These are phyloP conservation scores for Ptiloglossa arizonensis DNA, from an alignment of 1,140 invertebrate species.

Conservation along the genomic window DNA sequence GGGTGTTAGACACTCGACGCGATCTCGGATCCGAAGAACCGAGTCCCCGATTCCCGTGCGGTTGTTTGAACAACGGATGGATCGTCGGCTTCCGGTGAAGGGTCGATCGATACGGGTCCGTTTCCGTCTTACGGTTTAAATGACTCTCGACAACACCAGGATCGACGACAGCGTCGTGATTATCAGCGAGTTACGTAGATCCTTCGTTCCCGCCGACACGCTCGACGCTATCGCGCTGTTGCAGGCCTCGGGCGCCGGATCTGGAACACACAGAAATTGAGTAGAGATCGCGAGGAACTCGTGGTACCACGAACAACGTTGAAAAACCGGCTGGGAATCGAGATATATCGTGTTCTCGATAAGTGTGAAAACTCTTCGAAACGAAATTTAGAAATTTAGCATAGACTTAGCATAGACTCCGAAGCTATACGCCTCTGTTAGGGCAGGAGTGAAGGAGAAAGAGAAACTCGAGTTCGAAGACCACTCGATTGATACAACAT, in stretches of 20 bases:
- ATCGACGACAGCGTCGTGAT: slow-evolving; percentile 48
- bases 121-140: slow-evolving; percentile 53
- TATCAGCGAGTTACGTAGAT: slow-evolving; percentile 41
- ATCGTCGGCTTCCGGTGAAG: slow-evolving; percentile 44
- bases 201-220: slow-evolving; percentile 79
- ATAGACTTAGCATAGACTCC: too few species aligned
- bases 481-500: too few species aligned
- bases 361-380: too few species aligned
- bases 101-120: slow-evolving; percentile 44
- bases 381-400: too few species aligned
- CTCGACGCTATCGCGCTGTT: slow-evolving; percentile 83
- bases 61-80: slow-evolving; percentile 34
- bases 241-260: slow-evolving; percentile 82
- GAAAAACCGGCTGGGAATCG: not conserved
- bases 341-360: too few species aligned
- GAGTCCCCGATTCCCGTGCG: slow-evolving; percentile 28
- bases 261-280: slow-evolving; percentile 73
- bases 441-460: too few species aligned
- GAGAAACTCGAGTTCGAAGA: too few species aligned
- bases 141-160: slow-evolving; percentile 66
- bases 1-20: slow-evolving; percentile 31
- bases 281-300: not conserved
- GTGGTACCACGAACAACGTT: too few species aligned
- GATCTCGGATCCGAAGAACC: slow-evolving; percentile 40
- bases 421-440: too few species aligned